phyloP scores from a whole-genome alignment of 2,113 vertebrate species.

The Ceyx cyanopectus region DNA sequence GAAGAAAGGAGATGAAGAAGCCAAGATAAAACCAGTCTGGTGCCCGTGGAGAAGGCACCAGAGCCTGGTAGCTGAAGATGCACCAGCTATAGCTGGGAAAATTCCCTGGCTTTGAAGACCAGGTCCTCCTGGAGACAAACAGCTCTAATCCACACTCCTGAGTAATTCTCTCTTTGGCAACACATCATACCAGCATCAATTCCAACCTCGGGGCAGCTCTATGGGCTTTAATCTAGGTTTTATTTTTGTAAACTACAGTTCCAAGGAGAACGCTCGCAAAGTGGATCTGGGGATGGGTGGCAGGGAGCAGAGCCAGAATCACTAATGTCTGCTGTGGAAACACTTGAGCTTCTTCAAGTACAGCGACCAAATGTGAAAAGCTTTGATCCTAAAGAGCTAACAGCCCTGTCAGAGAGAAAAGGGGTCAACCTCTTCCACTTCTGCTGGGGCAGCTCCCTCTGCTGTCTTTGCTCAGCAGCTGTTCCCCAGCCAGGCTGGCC shows the following conservation, averaged over 20 bases:
- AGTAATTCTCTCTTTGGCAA: constrained; percentile 69
- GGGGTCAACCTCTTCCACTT: background rate
- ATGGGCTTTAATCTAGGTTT: constrained; percentile 50
- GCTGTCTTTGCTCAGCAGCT: constrained; percentile 15
- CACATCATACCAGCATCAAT: constrained; percentile 63
- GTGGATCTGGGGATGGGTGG: constrained; percentile 29
- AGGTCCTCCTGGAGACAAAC: constrained; percentile 56
- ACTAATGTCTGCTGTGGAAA: constrained; percentile 16
- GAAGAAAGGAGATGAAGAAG: background rate
- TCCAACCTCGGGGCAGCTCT: constrained; percentile 62
- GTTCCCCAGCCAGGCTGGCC: background rate
- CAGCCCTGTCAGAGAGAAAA: background rate
- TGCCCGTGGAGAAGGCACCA: background rate
- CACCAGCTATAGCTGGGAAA: constrained; percentile 44
- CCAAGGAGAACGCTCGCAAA: background rate
- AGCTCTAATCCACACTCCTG: constrained; percentile 65
- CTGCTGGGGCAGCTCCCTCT: constrained; percentile 13
- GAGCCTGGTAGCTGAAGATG: background rate
- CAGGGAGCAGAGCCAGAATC: constrained; percentile 27
- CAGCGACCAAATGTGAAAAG: constrained; percentile 50
- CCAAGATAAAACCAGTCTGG: background rate
- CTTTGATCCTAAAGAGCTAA: constrained; percentile 61
- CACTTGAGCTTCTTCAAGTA: constrained; percentile 22
- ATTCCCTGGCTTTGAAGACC: constrained; percentile 62
- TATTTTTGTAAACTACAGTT: constrained; percentile 24